Evolutionary conservation across 2,113 vertebrate species (phyloP).

Genomic region (Brachionichthys hirsutus): DNA sequence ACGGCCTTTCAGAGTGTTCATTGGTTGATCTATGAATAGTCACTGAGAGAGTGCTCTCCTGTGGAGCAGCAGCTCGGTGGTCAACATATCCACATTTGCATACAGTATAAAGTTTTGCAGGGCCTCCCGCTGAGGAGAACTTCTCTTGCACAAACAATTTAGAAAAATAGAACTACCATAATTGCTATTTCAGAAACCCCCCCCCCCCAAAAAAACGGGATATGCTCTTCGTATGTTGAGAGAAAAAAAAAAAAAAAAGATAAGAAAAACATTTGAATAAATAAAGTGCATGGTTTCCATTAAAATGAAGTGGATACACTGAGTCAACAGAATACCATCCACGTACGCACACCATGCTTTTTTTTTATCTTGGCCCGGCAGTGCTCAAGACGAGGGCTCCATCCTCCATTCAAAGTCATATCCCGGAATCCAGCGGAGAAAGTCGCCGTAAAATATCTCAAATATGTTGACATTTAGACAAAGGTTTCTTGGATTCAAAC

Average conservation of each 20-base stretch:
- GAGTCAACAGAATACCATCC: conserved; percentile 55
- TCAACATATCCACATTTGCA: conserved; percentile 62
- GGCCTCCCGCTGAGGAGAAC: conserved; percentile 52
- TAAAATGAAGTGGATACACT: conserved; percentile 57
- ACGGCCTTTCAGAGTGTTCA: conserved; percentile 54
- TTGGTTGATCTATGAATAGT: conserved; percentile 55
- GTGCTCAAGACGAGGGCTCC: conserved; percentile 58
- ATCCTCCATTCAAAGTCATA: conserved; percentile 47
- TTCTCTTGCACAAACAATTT: conserved; percentile 55
- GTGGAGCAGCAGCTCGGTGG: conserved; percentile 53
- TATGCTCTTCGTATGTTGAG: conserved; percentile 54
- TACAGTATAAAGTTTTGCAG: conserved; percentile 67
- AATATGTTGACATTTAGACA: conserved; percentile 58
- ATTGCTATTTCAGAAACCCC: conserved; percentile 67
- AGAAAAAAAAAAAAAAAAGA: conserved; percentile 65
- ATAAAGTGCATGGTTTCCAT: conserved; percentile 72
- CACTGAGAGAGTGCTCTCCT: conserved; percentile 42
- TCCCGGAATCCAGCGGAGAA: conserved; percentile 54
- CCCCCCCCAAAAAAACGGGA: conserved; percentile 60
- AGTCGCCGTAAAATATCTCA: conserved; percentile 60
- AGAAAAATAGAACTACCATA: conserved; percentile 78
- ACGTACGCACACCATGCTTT: conserved; percentile 59
- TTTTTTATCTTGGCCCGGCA: conserved; percentile 67
- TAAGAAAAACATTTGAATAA: conserved; percentile 75
- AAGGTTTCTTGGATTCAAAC: conserved; percentile 48